A percentile compares a stretch with the other conserved stretches of the same genome.
These are phyloP conservation scores for Hemithea aestivaria DNA, from an alignment of 2,888 invertebrate genomes.

Conservation along the genomic window DNA sequence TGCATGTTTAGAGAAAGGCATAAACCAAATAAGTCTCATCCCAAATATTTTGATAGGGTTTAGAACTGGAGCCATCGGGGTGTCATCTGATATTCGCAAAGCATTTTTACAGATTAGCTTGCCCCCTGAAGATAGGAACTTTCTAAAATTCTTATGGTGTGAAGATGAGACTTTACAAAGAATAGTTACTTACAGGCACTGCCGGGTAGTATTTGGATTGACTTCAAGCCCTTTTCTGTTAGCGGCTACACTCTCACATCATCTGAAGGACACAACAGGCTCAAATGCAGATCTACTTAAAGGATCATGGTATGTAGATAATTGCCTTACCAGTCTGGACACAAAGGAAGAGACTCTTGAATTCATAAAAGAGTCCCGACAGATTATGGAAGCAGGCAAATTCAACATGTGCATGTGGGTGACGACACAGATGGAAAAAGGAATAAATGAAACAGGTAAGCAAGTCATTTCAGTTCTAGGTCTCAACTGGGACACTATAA, in stretches of 20 bases:
- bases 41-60: too few species aligned
- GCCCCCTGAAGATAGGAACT: conserved; percentile 1
- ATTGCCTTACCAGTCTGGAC: conserved; percentile 6
- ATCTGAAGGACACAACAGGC: neutral
- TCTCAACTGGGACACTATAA: conserved; percentile 2
- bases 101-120: conserved; percentile 4
- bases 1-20: too few species aligned
- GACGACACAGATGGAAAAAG: neutral
- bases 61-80: neutral
- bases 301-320: conserved; percentile 8
- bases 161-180: conserved; percentile 2
- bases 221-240: conserved; percentile 10
- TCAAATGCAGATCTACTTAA: neutral
- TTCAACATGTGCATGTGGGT: conserved; percentile 7
- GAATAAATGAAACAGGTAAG: conserved; percentile 2
- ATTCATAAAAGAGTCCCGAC: conserved; percentile 3
- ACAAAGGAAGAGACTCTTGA: neutral
- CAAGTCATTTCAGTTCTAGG: conserved; percentile 5
- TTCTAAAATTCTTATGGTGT: conserved; percentile 7
- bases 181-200: conserved; percentile 4
- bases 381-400: conserved; percentile 5
- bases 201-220: conserved; percentile 7
- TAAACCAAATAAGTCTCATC: too few species aligned
- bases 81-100: conserved; percentile 6
- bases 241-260: conserved; percentile 4